Conservation (phyloP, 2,888 invertebrate genomes). For the Matsumyia berberina region DNA sequence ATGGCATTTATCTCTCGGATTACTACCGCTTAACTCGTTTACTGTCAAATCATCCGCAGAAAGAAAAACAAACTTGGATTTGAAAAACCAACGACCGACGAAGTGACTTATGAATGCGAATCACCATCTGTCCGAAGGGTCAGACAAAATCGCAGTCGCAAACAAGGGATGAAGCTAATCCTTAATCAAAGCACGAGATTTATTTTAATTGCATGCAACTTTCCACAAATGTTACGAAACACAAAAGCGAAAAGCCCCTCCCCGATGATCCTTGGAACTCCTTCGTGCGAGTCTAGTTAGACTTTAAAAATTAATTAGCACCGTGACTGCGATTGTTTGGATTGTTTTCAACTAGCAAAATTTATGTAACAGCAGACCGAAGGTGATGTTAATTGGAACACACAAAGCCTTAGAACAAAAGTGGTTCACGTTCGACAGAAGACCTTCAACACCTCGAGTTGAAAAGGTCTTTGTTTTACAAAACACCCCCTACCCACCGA, state of each 20-base stretch:
- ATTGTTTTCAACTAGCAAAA: constrained; percentile 12
- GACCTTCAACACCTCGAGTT: constrained; percentile 50
- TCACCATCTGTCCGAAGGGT: constrained; percentile 15
- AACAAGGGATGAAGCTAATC: constrained; percentile 1
- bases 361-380: constrained; percentile 21
- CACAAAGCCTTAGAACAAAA: constrained; percentile 21
- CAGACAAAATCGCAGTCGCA: neutral
- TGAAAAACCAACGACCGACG: constrained; percentile 1
- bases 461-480: constrained; percentile 9
- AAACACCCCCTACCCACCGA: constrained; percentile 7
- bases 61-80: constrained; percentile 10
- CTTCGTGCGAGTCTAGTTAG: too few species aligned
- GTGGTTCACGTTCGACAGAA: constrained; percentile 32
- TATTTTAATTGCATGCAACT: neutral
- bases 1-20: constrained; percentile 7
- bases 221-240: constrained; percentile 6
- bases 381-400: constrained; percentile 43
- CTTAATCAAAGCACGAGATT: neutral
- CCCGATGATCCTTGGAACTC: too few species aligned
- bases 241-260: too few species aligned
- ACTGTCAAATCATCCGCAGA: constrained; percentile 5
- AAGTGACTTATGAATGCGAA: constrained; percentile 16
- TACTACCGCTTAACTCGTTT: constrained; percentile 26
- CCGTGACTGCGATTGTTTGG: constrained; percentile 2
- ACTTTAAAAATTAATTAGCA: constrained; percentile 30